Evolutionary conservation across 2,888 invertebrate genomes (phyloP), one percentile per base, ranked within the genome.

Genomic region (Aleiodes testaceus): DNA sequence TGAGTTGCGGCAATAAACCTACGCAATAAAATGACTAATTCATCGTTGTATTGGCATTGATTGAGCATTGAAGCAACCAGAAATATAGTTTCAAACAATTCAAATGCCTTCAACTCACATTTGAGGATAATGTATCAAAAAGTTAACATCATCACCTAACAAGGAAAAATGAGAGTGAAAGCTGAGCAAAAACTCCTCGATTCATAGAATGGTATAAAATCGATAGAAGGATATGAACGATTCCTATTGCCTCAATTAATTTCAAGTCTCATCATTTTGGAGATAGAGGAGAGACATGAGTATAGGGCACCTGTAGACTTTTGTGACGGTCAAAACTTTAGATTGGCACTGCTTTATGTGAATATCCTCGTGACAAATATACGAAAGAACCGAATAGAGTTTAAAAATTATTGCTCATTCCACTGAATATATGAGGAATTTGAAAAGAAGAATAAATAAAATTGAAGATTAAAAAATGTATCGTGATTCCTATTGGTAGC

Each of bases 11-110:
- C 64, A 26, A 64, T 18, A 52, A 69, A 53, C 30, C 26, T 42
- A 4, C 22, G 20, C 16, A 3, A n/a, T 69, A 53, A 11, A 16
- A 44, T 65, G 53, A 55, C 64, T 64, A 70, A 65, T 70, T 26
- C 42, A 26, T 16, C 18, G 20, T 49, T n/a, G 26, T 66, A 12
- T 47, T 47, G 6, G 12, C 7, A 47, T 2, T 26, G 3, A 26
- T 2, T 26, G 1, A 26, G 26, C 26, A 26, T 26, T 26, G 26
- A 26, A 26, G 26, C 5, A 26, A 5, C 3, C 22, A 36, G 36
- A 36, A 36, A 36, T 36, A 6, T 2, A 36, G 36, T 2, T 36
- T 9, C 36, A 36, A 36, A 1, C 9, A 36, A 9, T 36, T 36
- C 6, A 36, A 6, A 6, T 5, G 36, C 9, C 6, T 9, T 6